These are phyloP conservation scores for Sinocyclocheilus grahami DNA, from an alignment of 2,113 vertebrate species.

Conservation along the genomic window DNA sequence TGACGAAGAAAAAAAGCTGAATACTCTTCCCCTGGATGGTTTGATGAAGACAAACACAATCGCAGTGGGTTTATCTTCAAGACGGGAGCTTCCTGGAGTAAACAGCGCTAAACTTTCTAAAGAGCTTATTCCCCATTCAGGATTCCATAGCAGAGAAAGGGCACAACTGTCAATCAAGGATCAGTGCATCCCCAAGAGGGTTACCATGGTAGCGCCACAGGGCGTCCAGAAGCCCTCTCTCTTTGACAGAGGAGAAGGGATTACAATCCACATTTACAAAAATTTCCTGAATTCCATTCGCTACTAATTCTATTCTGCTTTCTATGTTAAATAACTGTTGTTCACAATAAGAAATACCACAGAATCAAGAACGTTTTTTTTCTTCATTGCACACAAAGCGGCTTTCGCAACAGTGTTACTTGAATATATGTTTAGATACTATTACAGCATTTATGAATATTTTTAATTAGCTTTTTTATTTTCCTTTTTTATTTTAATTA, in stretches of 20 bases:
- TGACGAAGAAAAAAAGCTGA: background rate
- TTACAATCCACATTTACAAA: slow-evolving; percentile 13
- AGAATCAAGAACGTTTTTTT: background rate
- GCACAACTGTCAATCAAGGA: slow-evolving; percentile 56
- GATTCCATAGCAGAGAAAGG: slow-evolving; percentile 47
- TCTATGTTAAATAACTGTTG: background rate
- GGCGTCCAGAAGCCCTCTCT: slow-evolving; percentile 27
- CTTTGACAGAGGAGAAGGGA: slow-evolving; percentile 20
- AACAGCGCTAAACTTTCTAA: slow-evolving; percentile 48
- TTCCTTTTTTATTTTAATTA: background rate
- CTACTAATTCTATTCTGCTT: background rate
- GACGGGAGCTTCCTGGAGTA: slow-evolving; percentile 31
- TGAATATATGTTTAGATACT: background rate
- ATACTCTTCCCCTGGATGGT: background rate
- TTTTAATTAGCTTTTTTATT: background rate
- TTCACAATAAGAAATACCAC: background rate
- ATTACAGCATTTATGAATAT: background rate
- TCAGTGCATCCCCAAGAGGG: slow-evolving; percentile 35
- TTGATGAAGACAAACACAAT: slow-evolving; percentile 18
- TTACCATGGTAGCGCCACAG: slow-evolving; percentile 47
- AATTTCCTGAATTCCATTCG: slow-evolving; percentile 2
- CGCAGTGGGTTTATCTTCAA: slow-evolving; percentile 31
- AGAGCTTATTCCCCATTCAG: slow-evolving; percentile 42
- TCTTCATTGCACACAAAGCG: background rate
- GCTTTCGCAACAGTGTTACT: background rate